phyloP scores from a whole-genome alignment of 1,140 invertebrate species.

The Papilio machaon region DNA sequence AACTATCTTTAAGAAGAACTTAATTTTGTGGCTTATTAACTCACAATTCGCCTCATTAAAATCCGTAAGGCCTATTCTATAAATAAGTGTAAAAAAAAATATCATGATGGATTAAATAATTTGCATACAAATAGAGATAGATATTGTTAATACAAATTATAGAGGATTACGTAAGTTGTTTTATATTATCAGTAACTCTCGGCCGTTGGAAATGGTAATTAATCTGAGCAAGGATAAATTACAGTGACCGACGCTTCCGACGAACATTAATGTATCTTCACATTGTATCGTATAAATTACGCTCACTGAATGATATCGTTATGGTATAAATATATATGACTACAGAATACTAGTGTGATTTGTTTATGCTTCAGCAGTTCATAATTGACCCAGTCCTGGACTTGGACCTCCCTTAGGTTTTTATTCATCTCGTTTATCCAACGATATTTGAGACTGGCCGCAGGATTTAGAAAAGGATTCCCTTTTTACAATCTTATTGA shows the following conservation, averaged over 20 bases:
- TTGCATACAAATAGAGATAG: not conserved
- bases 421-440: no score
- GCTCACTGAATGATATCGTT: not conserved
- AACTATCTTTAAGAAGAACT: no score
- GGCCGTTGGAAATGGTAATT: conserved; percentile 15
- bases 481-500: no score
- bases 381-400: not conserved
- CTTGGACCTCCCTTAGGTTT: no score
- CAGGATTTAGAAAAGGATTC: no score
- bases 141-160: not conserved
- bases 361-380: not conserved
- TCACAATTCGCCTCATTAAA: no score
- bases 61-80: no score
- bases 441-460: no score
- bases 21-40: no score
- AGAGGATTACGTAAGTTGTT: not conserved
- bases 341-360: not conserved
- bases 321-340: not conserved
- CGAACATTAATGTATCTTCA: conserved; percentile 16
- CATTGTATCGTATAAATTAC: not conserved
- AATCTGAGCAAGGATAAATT: conserved; percentile 23
- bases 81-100: no score
- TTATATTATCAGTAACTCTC: not conserved
- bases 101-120: not conserved
- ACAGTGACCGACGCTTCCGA: conserved; percentile 15